Evolutionary conservation across 1,140 invertebrate species (phyloP).

Genomic region (Epicauta chinensis): DNA sequence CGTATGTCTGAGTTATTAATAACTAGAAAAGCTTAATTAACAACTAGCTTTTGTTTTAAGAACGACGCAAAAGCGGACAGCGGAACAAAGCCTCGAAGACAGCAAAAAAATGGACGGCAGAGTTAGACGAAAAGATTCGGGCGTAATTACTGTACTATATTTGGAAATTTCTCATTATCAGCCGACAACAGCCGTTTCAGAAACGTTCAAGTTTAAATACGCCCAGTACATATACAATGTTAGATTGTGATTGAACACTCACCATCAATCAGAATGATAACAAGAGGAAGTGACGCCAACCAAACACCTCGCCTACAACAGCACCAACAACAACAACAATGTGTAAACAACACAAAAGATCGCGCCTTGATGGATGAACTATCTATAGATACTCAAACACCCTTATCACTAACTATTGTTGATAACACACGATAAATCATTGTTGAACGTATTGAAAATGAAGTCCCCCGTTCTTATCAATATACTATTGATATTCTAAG

Average conservation of each 20-base stretch:
- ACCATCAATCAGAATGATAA: conserved; percentile 38
- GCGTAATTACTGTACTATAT: too few species aligned
- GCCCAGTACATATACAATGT: too few species aligned
- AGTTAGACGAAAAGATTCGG: too few species aligned
- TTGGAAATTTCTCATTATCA: too few species aligned
- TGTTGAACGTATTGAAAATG: conserved; percentile 4
- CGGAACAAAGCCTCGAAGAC: too few species aligned
- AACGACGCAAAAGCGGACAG: too few species aligned
- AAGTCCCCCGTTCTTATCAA: not conserved
- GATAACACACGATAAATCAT: conserved; percentile 33
- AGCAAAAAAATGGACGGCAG: too few species aligned
- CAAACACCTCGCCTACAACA: conserved; percentile 14
- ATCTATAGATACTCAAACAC: conserved; percentile 13
- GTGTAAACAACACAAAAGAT: conserved; percentile 9
- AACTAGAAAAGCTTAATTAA: too few species aligned
- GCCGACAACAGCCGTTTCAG: too few species aligned
- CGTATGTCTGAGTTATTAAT: too few species aligned
- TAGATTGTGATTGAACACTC: conserved; percentile 26
- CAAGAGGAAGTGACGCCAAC: conserved; percentile 35
- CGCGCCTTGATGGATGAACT: conserved; percentile 33
- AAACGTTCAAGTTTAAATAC: too few species aligned
- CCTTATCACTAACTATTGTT: conserved; percentile 21
- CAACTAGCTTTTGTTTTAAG: too few species aligned
- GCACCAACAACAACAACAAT: conserved; percentile 23
- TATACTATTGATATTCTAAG: not conserved